Base-by-base conservation (phyloP, 2,113 vertebrate species). In the Psammodynastes pulverulentus region DNA sequence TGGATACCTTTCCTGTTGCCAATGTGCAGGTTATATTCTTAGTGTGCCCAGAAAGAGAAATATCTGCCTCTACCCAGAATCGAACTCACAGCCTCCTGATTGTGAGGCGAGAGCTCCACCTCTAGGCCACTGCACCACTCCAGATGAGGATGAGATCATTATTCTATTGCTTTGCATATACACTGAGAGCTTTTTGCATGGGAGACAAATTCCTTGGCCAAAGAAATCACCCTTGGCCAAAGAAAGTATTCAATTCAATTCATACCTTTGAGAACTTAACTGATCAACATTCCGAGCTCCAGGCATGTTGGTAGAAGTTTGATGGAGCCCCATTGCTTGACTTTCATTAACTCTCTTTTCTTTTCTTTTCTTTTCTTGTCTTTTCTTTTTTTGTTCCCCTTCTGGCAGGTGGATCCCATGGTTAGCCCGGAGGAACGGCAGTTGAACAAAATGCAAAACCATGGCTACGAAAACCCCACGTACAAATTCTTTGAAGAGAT, bases 401-500 rank as follows among this genome's bases (percentile, higher is more conserved):
- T 23, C 3, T 56, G 72, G n/a, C 87, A 99, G 99, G 99, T 99
- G 5, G 99, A 99, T 96, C 99, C 99, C 0, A 99, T 99, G 99
- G 98, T 99, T 52, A 98, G 98, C 86, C 99, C 99, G 0, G 99
- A 99, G 93, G 99, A 99, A 90, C 98, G 99, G 93, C 99, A 99
- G 97, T 98, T 99, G 97, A 99, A 96, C 97, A 99, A 99, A 98
- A 99, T 99, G 99, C 99, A 99, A 94, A 99, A 99, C 96, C 99
- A 99, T 9, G 99, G 99, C 92, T 99, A 99, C 0, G 99, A 99
- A 94, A 99, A 99, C 97, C 99, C 99, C 87, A 99, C 99, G 91
- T 99, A 99, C 98, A 99, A 99, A 98, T 99, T 99, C 97, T 98
- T 99, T 97, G 99, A 99, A 97, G 99, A 99, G 98, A 99, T 99